Evolutionary conservation across 2,888 invertebrate species (phyloP).

Genomic region (Drosophila mayaguana): DNA sequence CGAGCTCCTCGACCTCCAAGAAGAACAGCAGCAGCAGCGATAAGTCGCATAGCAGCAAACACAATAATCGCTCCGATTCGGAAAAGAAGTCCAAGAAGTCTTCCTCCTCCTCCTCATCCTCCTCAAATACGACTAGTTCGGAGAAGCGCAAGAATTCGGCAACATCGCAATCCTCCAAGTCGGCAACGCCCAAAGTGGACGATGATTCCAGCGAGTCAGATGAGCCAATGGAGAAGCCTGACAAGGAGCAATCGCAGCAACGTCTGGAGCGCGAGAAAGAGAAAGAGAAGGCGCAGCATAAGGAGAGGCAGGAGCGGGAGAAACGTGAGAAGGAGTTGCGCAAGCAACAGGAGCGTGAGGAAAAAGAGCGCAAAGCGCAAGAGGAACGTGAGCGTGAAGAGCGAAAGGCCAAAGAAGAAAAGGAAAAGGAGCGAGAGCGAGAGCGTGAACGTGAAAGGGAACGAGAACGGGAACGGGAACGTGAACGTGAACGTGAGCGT

Average conservation of each 20-base stretch:
- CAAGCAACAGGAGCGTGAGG: slow-evolving; percentile 70
- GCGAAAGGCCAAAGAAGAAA: slow-evolving; percentile 71
- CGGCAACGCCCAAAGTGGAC: slow-evolving; percentile 66
- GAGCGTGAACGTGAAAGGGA: slow-evolving; percentile 76
- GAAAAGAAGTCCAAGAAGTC: slow-evolving; percentile 77
- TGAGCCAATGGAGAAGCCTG: slow-evolving; percentile 59
- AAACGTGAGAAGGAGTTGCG: slow-evolving; percentile 63
- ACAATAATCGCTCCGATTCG: slow-evolving; percentile 80
- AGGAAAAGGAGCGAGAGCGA: slow-evolving; percentile 73
- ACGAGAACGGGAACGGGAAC: slow-evolving; percentile 61
- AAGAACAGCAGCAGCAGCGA: slow-evolving; percentile 37
- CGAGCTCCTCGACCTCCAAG: slow-evolving; percentile 36
- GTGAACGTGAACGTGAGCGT: slow-evolving; percentile 47
- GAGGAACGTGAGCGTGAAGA: slow-evolving; percentile 75
- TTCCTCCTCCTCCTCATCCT: slow-evolving; percentile 31
- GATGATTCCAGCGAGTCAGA: slow-evolving; percentile 76
- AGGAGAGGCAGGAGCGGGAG: slow-evolving; percentile 64
- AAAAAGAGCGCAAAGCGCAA: slow-evolving; percentile 55
- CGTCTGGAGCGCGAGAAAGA: slow-evolving; percentile 46
- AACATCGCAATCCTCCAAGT: slow-evolving; percentile 65
- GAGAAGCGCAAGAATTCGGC: slow-evolving; percentile 78
- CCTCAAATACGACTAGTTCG: slow-evolving; percentile 26
- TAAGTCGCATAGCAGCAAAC: slow-evolving; percentile 70
- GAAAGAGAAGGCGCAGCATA: slow-evolving; percentile 43
- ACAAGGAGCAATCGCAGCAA: slow-evolving; percentile 26